phyloP scores from a whole-genome alignment of 2,888 invertebrate genomes.

The Vannuccia rotundouncinata region DNA sequence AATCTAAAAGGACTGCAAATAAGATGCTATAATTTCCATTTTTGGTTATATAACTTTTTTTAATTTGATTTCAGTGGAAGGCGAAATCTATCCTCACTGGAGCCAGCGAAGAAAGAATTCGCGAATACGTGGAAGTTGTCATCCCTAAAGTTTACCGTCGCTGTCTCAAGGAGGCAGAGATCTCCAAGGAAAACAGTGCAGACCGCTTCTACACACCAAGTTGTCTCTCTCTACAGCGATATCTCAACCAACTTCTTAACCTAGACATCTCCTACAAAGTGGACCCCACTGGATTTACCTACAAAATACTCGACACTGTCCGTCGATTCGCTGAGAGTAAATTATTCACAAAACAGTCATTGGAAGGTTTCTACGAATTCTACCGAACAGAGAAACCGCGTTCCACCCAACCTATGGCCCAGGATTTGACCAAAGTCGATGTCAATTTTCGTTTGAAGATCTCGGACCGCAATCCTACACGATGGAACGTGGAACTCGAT shows the following conservation, averaged over 20 bases:
- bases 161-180: neutral
- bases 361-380: neutral
- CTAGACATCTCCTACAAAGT: neutral
- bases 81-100: neutral
- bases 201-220: neutral
- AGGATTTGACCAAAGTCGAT: neutral
- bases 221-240: neutral
- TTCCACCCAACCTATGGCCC: neutral
- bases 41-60: neutral
- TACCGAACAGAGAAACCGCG: neutral
- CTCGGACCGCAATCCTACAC: neutral
- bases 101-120: neutral
- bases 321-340: neutral
- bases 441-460: neutral
- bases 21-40: neutral
- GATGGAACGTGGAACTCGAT: neutral
- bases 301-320: neutral
- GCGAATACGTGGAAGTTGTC: neutral
- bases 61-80: neutral
- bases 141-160: conserved; percentile 6
- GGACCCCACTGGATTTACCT: neutral
- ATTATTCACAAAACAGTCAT: neutral
- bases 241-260: neutral
- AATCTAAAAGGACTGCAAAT: neutral
- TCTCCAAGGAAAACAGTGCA: neutral